A percentile compares a stretch with the other conserved stretches of the same genome.
phyloP scores from a whole-genome alignment of 2,888 invertebrate genomes.

The Boloria euphrosyne region DNA sequence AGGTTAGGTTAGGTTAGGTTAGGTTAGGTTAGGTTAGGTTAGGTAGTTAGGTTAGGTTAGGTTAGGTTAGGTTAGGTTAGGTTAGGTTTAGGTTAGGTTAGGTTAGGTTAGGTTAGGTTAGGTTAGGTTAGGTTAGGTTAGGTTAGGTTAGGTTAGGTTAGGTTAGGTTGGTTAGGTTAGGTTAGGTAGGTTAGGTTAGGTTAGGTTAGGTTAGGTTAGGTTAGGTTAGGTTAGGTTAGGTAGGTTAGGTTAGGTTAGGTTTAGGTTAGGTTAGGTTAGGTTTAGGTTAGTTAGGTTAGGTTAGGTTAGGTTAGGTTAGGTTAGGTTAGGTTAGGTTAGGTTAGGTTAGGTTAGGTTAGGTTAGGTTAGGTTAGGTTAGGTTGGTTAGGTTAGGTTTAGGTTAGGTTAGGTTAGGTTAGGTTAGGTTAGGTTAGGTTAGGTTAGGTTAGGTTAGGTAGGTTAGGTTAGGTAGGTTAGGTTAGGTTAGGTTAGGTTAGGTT shows the following conservation, averaged over 20 bases:
- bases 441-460: conserved; percentile 31
- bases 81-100: conserved; percentile 41
- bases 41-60: conserved; percentile 41
- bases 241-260: too few species aligned
- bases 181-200: conserved; percentile 40
- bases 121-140: too few species aligned
- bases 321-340: conserved; percentile 38
- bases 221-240: conserved; percentile 32
- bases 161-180: conserved; percentile 41
- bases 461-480: conserved; percentile 25
- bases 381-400: conserved; percentile 39
- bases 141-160: conserved; percentile 43
- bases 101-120: too few species aligned
- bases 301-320: conserved; percentile 6
- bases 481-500: conserved; percentile 42
- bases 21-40: too few species aligned
- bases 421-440: conserved; percentile 29
- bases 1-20: conserved; percentile 38
- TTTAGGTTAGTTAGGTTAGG: conserved; percentile 28
- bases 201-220: conserved; percentile 38
- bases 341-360: conserved; percentile 33
- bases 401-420: conserved; percentile 34
- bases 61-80: conserved; percentile 41
- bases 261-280: conserved; percentile 29
- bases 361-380: conserved; percentile 38